Evolutionary conservation across 2,888 invertebrate genomes (phyloP), one percentile per base, ranked within the genome.

Genomic region (Lamellibrachia satsuma): DNA sequence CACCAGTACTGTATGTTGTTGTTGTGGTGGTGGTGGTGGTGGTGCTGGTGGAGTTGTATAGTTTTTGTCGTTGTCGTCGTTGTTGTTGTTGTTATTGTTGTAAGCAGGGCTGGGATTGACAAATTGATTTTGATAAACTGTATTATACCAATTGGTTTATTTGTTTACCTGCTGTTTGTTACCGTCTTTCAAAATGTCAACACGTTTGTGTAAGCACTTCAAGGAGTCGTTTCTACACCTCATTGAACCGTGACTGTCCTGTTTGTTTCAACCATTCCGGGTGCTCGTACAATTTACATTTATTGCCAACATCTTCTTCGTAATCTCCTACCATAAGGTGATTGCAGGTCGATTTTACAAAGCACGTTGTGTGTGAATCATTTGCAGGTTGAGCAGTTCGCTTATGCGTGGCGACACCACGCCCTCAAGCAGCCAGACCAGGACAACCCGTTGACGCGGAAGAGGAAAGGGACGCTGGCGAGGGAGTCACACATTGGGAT

Each of bases 321-420:
- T 55, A 4, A 55, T 55, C 55, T 55, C 55, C 55, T 55, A 39
- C 39, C 39, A 39, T 39, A 39, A 39, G 39, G 39, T 39, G 39
- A 39, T 39, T 39, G 39, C 39, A 39, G 39, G 39, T 39, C 39
- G 39, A 39, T 39, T 39, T 39, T 39, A 39, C 39, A 39, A 39
- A 39, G 39, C 39, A 39, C 39, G 39, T 39, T 39, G 39, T 39
- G 39, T 39, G 39, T 39, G 39, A 39, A 39, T 22, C 51, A 11
- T 11, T 39, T 93, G 22, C 93, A 95, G 95, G 94, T 95, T 52
- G 95, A 95, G 9, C 94, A 93, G 51, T 94, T 95, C 92, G 94
- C 95, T 11, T 94, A 93, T 90, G 95, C 95, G 0, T 95, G 95
- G 95, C 94, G 94, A 92, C 93, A 95, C 57, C 95, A 95, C 93